Base-by-base conservation (phyloP, 2,113 vertebrate species). In the Poeciliopsis prolifica region DNA sequence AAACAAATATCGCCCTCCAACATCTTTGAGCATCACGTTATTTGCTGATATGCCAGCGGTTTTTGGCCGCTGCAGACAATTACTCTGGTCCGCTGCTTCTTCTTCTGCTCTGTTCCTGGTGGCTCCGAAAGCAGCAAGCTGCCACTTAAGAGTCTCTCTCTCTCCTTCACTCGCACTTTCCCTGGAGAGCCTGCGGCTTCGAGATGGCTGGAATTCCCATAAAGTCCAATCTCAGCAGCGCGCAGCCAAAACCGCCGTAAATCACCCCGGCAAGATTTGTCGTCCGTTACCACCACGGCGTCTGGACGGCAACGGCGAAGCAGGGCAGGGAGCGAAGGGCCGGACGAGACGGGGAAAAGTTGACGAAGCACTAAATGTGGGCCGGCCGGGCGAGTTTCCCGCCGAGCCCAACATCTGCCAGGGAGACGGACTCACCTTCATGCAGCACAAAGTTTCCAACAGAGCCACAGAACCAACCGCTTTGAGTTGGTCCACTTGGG, bases 131-230 rank as follows among this genome's bases (percentile, higher is more conserved):
- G 77, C 70, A 82, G 75, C 35, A 37, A 63, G 80, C 79, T 62
- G 11, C 78, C 74, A 40, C 78, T 73, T 42, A 42, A 70, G 65
- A 58, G 70, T 77, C 66, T 8, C 65, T 71, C 77, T 79, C 66
- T 77, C 75, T 75, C 51, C 54, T 35, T 72, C 44, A 72, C 68
- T 85, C 19, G 37, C 66, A 64, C 64, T 65, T 75, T 85, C 82
- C 69, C 70, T 12, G 0, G 40, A 70, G 87, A 86, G 61, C 61
- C 64, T 78, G 84, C 14, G 84, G 88, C 75, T 85, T 79, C 70
- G 72, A 10, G 19, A 86, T 74, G 72, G 79, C 40, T 82, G 88
- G 86, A 90, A 90, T 89, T 88, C 86, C 75, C 81, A 89, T 90
- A 90, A 92, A 90, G 81, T 83, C 80, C 22, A 6, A 82, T 61